Conservation (phyloP, 2,888 invertebrate species). For the Rhamnusium bicolor region DNA sequence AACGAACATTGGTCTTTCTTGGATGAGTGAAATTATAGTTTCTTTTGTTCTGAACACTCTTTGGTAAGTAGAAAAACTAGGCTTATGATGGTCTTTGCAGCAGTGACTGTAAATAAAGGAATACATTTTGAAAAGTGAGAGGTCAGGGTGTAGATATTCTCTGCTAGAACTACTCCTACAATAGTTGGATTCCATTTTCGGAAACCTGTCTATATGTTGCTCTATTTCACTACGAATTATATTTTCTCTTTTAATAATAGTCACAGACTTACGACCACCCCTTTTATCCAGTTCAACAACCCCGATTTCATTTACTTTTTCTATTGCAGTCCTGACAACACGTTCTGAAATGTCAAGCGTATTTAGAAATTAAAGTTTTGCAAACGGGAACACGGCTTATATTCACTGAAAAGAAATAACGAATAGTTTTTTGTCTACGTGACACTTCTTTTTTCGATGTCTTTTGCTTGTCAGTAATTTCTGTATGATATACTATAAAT, state of each 20-base stretch:
- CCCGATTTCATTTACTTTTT: background rate
- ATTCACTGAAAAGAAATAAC: constrained; percentile 30
- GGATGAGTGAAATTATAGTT: background rate
- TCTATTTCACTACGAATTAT: too few relatives aligned
- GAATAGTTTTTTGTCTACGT: constrained; percentile 28
- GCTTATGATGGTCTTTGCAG: background rate
- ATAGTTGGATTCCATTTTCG: background rate
- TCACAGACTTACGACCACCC: too few relatives aligned
- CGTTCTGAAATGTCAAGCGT: too few relatives aligned
- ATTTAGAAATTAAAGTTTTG: too few relatives aligned
- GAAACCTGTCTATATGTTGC: background rate
- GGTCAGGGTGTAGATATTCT: background rate
- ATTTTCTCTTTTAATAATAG: too few relatives aligned
- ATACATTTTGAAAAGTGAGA: background rate
- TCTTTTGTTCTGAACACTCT: background rate
- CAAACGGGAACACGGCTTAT: constrained; percentile 6
- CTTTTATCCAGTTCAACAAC: too few relatives aligned
- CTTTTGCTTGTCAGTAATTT: constrained; percentile 8
- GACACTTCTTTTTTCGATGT: constrained; percentile 30
- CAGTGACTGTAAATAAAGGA: background rate
- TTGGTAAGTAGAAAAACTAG: background rate
- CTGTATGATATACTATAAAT: constrained; percentile 15
- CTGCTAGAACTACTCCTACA: background rate
- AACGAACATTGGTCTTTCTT: background rate
- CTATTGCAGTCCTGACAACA: background rate